Conservation (phyloP, 1,140 invertebrate species). For the Leptinotarsa defecta region DNA sequence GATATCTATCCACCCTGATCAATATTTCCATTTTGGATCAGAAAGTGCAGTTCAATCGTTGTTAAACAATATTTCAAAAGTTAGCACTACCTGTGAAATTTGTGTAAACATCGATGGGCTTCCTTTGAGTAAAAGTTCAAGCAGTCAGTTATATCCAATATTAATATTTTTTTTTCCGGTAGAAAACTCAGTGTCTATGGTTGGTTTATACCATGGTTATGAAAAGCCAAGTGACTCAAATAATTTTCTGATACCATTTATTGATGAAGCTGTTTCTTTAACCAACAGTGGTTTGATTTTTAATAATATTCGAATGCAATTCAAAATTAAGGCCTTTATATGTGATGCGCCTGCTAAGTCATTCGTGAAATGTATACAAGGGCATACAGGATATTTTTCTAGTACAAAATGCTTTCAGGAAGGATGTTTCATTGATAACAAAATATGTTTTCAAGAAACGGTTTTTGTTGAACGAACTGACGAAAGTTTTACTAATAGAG, state of each 20-base stretch:
- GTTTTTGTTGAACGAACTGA: not conserved
- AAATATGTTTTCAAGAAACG: constrained; percentile 11
- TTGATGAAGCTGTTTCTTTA: constrained; percentile 22
- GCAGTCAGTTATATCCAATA: constrained; percentile 24
- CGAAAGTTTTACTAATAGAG: not conserved
- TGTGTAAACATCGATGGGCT: constrained; percentile 28
- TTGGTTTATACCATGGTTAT: constrained; percentile 22
- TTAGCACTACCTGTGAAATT: constrained; percentile 8
- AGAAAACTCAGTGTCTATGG: not conserved
- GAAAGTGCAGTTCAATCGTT: not conserved
- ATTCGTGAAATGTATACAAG: constrained; percentile 12
- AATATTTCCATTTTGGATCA: constrained; percentile 28
- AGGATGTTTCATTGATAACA: constrained; percentile 12
- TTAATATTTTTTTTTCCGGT: not conserved
- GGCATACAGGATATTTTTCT: constrained; percentile 20
- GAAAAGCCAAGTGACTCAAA: constrained; percentile 17
- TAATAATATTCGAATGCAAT: not conserved
- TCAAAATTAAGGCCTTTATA: constrained; percentile 13
- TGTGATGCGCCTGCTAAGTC: constrained; percentile 28
- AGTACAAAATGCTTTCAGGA: constrained; percentile 28
- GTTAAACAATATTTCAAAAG: not conserved
- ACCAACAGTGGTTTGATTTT: not conserved
- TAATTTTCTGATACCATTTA: constrained; percentile 23
- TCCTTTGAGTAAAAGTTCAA: constrained; percentile 9
- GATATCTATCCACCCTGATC: constrained; percentile 11